Evolutionary conservation across 2,888 invertebrate species (phyloP).

Genomic region (Dynastes grantii): DNA sequence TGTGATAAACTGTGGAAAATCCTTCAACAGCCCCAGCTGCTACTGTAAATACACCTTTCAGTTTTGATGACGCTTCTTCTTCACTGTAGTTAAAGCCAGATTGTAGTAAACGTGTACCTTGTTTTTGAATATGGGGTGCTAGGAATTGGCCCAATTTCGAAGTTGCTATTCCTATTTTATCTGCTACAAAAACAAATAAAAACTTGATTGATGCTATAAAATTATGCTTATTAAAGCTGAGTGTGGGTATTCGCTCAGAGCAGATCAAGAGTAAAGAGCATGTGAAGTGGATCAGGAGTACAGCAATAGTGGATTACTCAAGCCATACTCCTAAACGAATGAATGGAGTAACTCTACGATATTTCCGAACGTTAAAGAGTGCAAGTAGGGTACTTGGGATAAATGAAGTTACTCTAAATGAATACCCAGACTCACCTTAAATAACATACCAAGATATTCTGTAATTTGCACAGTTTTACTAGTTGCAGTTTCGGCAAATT

Average conservation of each 20-base stretch:
- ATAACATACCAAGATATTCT: slow-evolving; percentile 75
- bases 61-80: slow-evolving; percentile 73
- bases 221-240: background rate
- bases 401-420: too few relatives aligned
- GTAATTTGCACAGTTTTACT: slow-evolving; percentile 80
- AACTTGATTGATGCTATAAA: background rate
- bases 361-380: too few relatives aligned
- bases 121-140: slow-evolving; percentile 80
- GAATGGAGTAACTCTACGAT: too few relatives aligned
- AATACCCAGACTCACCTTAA: background rate
- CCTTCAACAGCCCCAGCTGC: slow-evolving; percentile 83
- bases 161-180: slow-evolving; percentile 79
- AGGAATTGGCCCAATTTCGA: slow-evolving; percentile 77
- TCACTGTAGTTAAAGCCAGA: slow-evolving; percentile 74
- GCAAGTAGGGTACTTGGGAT: too few relatives aligned
- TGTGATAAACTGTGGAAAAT: slow-evolving; percentile 80
- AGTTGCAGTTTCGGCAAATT: slow-evolving; percentile 79
- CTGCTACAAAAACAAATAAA: slow-evolving; percentile 65
- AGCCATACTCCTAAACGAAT: too few relatives aligned
- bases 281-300: too few relatives aligned
- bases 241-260: too few relatives aligned
- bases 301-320: too few relatives aligned
- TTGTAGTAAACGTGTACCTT: slow-evolving; percentile 76
- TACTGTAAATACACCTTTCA: slow-evolving; percentile 77
- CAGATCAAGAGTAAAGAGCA: too few relatives aligned